Percentiles rank a stretch among this genome's conserved stretches.
Evolutionary conservation across 2,888 invertebrate species (phyloP).

Genomic region (Deroplatys truncata): DNA sequence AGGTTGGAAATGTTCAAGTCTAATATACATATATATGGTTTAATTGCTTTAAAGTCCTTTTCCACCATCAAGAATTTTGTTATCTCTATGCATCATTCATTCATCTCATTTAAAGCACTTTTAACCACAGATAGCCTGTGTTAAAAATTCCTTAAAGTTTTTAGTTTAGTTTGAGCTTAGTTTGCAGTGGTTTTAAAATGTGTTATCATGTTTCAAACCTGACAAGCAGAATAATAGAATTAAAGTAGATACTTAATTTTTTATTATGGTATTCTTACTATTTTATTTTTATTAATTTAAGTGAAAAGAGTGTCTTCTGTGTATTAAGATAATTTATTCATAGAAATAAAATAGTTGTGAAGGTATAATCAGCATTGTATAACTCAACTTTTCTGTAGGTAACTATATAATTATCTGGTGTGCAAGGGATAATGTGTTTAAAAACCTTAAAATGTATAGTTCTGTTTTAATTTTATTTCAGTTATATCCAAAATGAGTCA

Average conservation of each 20-base stretch:
- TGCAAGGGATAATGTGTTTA: not conserved
- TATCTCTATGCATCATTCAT: no score
- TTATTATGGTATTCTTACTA: no score
- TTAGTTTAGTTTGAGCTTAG: no score
- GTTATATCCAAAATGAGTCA: not conserved
- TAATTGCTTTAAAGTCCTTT: no score
- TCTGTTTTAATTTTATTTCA: not conserved
- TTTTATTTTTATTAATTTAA: not conserved
- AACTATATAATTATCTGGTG: not conserved
- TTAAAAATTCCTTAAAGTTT: no score
- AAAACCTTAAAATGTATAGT: not conserved
- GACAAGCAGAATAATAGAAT: not conserved
- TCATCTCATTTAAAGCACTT: no score
- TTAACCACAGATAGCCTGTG: no score
- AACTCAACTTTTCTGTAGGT: not conserved
- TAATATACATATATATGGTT: no score
- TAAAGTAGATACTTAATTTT: not conserved
- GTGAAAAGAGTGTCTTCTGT: not conserved
- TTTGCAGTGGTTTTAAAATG: no score
- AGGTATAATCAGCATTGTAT: not conserved
- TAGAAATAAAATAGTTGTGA: not conserved
- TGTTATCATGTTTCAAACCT: no score
- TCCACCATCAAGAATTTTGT: no score
- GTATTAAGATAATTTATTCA: not conserved
- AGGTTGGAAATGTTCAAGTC: no score